Conservation (phyloP, 2,113 vertebrate species). For the Lipotes vexillifer region DNA sequence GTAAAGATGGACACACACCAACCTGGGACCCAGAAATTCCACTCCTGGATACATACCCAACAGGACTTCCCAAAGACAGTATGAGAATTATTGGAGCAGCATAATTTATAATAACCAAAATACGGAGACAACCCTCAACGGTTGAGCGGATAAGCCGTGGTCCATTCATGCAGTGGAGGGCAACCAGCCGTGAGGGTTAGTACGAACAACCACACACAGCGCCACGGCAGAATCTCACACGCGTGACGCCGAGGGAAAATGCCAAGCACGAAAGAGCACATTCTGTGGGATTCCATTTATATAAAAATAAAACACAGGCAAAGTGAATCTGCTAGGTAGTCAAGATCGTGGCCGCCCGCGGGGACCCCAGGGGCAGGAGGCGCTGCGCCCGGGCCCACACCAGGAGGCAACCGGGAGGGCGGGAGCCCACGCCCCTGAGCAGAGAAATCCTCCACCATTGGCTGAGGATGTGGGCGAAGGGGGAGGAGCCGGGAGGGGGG, state of each 20-base stretch:
- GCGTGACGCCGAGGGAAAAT: no score
- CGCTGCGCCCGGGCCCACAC: not conserved
- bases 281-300: not conserved
- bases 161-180: not conserved
- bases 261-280: not conserved
- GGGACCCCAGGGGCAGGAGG: not conserved
- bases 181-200: not conserved
- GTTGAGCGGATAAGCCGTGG: rapidly evolving
- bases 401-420: not conserved
- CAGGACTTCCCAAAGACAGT: not conserved
- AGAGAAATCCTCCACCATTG: not conserved
- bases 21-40: not conserved
- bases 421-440: rapidly evolving
- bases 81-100: not conserved
- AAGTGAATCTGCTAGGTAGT: no score
- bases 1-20: not conserved
- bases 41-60: not conserved
- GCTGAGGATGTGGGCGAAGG: not conserved
- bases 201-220: rapidly evolving
- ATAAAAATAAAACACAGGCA: not conserved
- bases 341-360: rapidly evolving
- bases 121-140: not conserved
- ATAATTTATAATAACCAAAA: not conserved
- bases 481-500: rapidly evolving
- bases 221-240: not conserved